Percentiles rank a stretch among this genome's conserved stretches.
phyloP scores from a whole-genome alignment of 2,888 invertebrate species.

The Phorcus lineatus region DNA sequence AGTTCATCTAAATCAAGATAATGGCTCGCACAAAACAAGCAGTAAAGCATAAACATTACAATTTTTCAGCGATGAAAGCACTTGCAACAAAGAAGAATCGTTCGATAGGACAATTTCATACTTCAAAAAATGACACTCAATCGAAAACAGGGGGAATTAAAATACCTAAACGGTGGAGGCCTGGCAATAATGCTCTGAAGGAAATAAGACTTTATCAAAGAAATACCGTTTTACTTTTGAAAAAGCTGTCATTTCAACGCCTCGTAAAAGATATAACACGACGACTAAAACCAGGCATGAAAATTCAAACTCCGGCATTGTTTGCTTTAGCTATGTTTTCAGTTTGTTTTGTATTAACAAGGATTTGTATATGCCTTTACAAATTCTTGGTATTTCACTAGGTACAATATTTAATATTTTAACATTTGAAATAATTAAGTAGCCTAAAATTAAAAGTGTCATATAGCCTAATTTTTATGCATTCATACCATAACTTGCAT shows the following conservation, averaged over 20 bases:
- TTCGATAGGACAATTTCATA: neutral
- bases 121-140: neutral
- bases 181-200: constrained; percentile 8
- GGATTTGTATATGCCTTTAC: too few species aligned
- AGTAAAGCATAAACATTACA: constrained; percentile 9
- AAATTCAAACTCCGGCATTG: constrained; percentile 21
- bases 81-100: constrained; percentile 19
- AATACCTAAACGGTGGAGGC: constrained; percentile 12
- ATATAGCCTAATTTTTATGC: too few species aligned
- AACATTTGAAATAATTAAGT: too few species aligned
- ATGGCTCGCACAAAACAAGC: constrained; percentile 36
- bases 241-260: constrained; percentile 28
- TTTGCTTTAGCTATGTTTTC: constrained; percentile 20
- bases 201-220: constrained; percentile 30
- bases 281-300: neutral
- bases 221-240: constrained; percentile 9
- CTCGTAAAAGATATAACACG: constrained; percentile 21
- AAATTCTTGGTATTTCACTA: too few species aligned
- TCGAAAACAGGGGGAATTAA: neutral
- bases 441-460: too few species aligned
- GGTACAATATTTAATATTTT: too few species aligned
- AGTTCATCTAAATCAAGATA: too few species aligned
- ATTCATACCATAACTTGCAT: neutral
- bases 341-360: too few species aligned
- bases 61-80: constrained; percentile 6